Conservation (phyloP, 2,888 invertebrate genomes). For the Polymixis lichenea region DNA sequence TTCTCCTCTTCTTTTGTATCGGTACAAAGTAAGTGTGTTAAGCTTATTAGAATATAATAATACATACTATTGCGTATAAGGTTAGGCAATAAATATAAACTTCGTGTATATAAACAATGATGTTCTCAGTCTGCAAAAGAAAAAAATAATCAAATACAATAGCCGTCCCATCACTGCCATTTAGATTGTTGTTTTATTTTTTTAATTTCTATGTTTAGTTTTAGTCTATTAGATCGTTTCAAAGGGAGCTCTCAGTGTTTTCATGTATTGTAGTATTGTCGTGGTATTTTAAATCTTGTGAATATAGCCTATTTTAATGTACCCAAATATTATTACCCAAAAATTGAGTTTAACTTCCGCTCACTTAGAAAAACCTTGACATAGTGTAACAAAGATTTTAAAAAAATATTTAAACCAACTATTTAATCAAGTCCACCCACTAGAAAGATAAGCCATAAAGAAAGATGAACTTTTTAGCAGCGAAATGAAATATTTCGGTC, state of each 20-base stretch:
- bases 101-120: no score
- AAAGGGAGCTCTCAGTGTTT: no score
- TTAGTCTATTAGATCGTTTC: no score
- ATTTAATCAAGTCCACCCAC: conserved; percentile 26
- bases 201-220: no score
- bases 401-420: conserved; percentile 12
- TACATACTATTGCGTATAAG: no score
- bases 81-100: no score
- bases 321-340: background rate
- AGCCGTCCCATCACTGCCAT: no score
- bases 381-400: conserved; percentile 4
- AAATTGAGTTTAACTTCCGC: background rate
- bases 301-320: no score
- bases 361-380: background rate
- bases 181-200: no score
- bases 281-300: no score
- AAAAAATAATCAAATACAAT: background rate
- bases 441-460: conserved; percentile 47
- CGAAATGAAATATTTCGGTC: conserved; percentile 22
- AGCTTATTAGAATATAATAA: background rate
- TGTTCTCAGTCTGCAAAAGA: background rate
- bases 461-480: conserved; percentile 18
- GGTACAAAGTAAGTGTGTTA: background rate
- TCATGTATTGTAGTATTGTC: no score
- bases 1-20: background rate